Conservation (phyloP, 2,888 invertebrate species). For the Pandemis corylana region DNA sequence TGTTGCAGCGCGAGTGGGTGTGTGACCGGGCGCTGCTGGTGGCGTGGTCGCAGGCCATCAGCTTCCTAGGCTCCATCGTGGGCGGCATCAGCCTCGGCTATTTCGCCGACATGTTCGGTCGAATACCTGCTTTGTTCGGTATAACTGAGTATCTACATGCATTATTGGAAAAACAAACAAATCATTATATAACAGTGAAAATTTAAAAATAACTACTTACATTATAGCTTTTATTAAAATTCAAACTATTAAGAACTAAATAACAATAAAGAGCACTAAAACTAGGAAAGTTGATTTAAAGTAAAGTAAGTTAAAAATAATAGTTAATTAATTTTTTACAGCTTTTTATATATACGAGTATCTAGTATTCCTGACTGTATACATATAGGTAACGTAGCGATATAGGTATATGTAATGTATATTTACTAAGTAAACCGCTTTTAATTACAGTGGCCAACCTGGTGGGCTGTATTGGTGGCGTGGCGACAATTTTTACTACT, state of each 20-base stretch:
- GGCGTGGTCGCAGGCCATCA: slow-evolving; percentile 71
- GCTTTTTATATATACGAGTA: no score
- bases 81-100: slow-evolving; percentile 76
- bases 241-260: no score
- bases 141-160: slow-evolving; percentile 46
- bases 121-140: slow-evolving; percentile 79
- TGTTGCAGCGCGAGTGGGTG: slow-evolving; percentile 74
- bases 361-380: no score
- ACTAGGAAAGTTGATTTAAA: no score
- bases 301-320: no score
- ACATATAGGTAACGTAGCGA: no score
- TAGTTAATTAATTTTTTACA: no score
- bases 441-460: slow-evolving; percentile 86
- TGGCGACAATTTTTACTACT: slow-evolving; percentile 88
- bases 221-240: no score
- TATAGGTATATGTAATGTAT: neutral
- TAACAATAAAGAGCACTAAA: no score
- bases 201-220: no score
- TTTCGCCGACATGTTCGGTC: slow-evolving; percentile 74
- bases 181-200: no score
- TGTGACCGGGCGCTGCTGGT: slow-evolving; percentile 69
- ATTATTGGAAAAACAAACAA: no score
- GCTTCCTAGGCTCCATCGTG: slow-evolving; percentile 72
- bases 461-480: slow-evolving; percentile 87
- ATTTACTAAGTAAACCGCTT: neutral